Conservation (phyloP, 2,888 invertebrate species). For the Euclidia mi region DNA sequence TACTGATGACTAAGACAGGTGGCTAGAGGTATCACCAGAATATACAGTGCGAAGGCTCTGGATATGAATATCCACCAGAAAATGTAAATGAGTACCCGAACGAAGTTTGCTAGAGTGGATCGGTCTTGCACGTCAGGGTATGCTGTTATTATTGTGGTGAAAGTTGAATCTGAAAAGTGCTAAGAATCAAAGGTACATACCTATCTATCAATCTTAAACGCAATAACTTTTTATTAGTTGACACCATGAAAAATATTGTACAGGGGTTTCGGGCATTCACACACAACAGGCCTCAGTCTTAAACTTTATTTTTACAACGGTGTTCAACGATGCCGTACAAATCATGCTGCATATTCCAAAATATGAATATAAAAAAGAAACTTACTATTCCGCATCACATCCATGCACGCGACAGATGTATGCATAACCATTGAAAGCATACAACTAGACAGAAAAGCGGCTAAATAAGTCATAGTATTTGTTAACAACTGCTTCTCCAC, state of each 20-base stretch:
- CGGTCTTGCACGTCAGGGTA: conserved; percentile 64
- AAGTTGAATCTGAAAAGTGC: conserved; percentile 56
- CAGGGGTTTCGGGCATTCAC: too few species aligned
- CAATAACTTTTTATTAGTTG: too few species aligned
- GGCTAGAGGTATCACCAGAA: conserved; percentile 53
- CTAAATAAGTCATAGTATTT: conserved; percentile 49
- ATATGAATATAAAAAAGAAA: background rate
- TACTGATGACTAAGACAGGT: conserved; percentile 66
- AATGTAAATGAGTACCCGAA: conserved; percentile 49
- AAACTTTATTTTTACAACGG: too few species aligned
- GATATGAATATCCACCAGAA: conserved; percentile 59
- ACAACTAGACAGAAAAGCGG: conserved; percentile 45
- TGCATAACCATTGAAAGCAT: conserved; percentile 48
- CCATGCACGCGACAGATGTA: conserved; percentile 50
- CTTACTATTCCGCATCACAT: conserved; percentile 48
- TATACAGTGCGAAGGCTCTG: conserved; percentile 48
- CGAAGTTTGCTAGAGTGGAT: conserved; percentile 45
- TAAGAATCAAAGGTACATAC: too few species aligned
- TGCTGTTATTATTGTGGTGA: conserved; percentile 60
- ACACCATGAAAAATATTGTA: too few species aligned
- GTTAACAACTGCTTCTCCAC: conserved; percentile 69
- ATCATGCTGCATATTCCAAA: too few species aligned
- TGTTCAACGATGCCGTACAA: too few species aligned
- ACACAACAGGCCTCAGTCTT: too few species aligned
- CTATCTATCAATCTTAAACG: too few species aligned